Conservation (phyloP, 2,113 vertebrate genomes). For the Tupaia chinensis region DNA sequence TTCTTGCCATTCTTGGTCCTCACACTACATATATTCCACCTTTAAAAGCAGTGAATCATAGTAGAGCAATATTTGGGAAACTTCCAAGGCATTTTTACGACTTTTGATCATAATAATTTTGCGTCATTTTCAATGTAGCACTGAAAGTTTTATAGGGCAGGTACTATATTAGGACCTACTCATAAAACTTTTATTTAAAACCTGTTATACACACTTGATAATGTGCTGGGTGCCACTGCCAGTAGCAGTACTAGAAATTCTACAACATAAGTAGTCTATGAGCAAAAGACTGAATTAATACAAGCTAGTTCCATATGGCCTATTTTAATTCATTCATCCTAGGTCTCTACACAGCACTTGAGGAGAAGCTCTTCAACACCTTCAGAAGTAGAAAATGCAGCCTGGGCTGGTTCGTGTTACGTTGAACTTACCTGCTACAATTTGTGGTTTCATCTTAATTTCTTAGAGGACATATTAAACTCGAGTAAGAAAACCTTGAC, state of each 20-base stretch:
- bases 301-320: accelerated
- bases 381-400: background rate
- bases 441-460: background rate
- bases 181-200: background rate
- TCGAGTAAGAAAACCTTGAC: background rate
- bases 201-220: background rate
- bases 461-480: background rate
- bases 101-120: background rate
- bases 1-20: background rate
- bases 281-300: background rate
- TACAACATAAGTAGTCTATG: background rate
- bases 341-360: background rate
- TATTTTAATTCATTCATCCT: background rate
- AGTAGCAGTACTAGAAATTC: background rate
- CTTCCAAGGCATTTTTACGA: background rate
- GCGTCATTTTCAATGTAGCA: background rate
- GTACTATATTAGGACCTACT: background rate
- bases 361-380: background rate
- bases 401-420: background rate
- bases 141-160: background rate
- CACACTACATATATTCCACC: background rate
- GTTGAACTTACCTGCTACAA: background rate
- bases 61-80: background rate
- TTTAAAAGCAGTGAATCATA: background rate
- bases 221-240: background rate